phyloP scores from a whole-genome alignment of 2,888 invertebrate species.

The Pyrgus malvae region DNA sequence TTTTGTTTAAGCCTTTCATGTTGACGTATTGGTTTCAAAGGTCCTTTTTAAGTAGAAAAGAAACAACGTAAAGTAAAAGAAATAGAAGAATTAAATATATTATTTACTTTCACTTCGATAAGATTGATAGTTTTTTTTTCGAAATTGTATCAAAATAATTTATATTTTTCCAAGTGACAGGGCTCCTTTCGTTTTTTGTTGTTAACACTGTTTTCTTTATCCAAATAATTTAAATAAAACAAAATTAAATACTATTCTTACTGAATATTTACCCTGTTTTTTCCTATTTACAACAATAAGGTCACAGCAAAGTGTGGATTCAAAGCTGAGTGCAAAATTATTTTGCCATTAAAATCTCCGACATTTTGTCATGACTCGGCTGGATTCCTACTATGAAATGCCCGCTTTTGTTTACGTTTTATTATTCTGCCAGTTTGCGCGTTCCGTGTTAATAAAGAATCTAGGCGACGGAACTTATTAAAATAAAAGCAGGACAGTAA shows the following conservation, averaged over 20 bases:
- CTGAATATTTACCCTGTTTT: background rate
- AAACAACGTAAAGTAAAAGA: too few species aligned
- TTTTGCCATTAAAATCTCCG: conserved; percentile 24
- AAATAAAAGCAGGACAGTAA: conserved; percentile 31
- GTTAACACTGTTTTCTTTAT: too few species aligned
- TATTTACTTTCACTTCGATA: too few species aligned
- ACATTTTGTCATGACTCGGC: conserved; percentile 29
- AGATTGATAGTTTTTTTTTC: too few species aligned
- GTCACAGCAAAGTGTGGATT: conserved; percentile 10
- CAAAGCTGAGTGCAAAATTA: conserved; percentile 23
- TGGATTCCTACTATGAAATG: conserved; percentile 30
- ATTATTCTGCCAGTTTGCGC: conserved; percentile 32
- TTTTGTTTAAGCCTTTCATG: background rate
- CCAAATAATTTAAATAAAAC: too few species aligned
- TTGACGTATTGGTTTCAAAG: background rate
- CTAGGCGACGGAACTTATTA: conserved; percentile 30
- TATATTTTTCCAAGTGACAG: too few species aligned
- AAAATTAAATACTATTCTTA: too few species aligned
- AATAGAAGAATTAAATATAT: too few species aligned
- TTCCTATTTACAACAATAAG: conserved; percentile 6
- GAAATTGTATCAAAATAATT: too few species aligned
- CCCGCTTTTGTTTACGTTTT: conserved; percentile 29
- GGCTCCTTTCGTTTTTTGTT: too few species aligned
- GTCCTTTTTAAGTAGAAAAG: too few species aligned
- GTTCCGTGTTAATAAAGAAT: conserved; percentile 32